These are phyloP conservation scores for Cephus runcator DNA, from an alignment of 2,888 invertebrate species.

Conservation along the genomic window DNA sequence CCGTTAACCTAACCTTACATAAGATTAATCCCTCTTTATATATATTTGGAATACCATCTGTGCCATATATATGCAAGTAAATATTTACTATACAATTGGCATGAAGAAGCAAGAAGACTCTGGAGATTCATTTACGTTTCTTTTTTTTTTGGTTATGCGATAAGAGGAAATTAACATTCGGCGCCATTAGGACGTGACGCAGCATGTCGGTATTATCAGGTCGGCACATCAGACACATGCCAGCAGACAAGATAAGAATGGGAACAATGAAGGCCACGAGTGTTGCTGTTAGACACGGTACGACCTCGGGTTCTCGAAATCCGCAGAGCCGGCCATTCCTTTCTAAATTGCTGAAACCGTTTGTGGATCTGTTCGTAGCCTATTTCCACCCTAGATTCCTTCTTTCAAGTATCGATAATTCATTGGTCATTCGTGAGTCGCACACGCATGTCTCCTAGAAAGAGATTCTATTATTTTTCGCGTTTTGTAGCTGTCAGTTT, in stretches of 20 bases:
- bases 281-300: not conserved
- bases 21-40: not conserved
- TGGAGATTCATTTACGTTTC: not conserved
- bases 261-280: not conserved
- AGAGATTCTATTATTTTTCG: not conserved
- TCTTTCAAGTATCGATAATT: not conserved
- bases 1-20: not conserved
- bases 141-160: not conserved
- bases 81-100: not conserved
- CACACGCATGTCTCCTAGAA: not conserved
- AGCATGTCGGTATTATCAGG: not conserved
- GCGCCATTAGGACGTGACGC: not conserved
- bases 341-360: not conserved
- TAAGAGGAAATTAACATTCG: not conserved
- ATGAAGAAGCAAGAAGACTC: not conserved
- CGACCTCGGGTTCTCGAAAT: not conserved
- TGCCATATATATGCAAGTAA: not conserved
- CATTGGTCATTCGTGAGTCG: not conserved
- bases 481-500: not conserved
- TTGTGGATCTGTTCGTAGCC: not conserved
- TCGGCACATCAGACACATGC: not conserved
- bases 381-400: not conserved
- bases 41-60: not conserved
- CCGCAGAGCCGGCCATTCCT: not conserved
- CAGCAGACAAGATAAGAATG: not conserved